Percentiles rank a stretch among this genome's conserved stretches.
Evolutionary conservation across 2,113 vertebrate species (phyloP).

Genomic region (Haplochromis burtoni): DNA sequence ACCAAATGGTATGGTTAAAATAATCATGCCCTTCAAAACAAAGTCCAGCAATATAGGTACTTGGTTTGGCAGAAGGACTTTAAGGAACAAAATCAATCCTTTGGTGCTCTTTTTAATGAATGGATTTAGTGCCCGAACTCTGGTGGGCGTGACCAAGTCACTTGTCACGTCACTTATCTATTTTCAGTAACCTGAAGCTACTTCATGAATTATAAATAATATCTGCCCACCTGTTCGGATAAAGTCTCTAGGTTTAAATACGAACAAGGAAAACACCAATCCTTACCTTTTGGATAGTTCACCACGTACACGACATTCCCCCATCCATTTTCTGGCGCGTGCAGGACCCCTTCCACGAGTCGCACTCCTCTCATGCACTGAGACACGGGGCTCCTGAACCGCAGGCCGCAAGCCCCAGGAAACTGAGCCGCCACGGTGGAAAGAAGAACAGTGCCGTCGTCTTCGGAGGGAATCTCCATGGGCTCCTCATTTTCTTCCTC

Average conservation of each 20-base stretch:
- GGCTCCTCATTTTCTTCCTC: slow-evolving; percentile 98
- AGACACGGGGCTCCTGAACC: slow-evolving; percentile 91
- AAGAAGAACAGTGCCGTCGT: slow-evolving; percentile 92
- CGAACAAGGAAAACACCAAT: neutral
- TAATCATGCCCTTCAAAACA: neutral
- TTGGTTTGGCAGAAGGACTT: neutral
- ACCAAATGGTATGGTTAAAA: neutral
- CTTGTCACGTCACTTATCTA: neutral
- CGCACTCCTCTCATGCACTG: slow-evolving; percentile 97
- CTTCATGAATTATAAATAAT: slow-evolving; percentile 27
- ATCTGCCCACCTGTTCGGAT: neutral
- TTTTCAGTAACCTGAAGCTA: neutral
- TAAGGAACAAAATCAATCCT: neutral
- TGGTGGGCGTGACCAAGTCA: neutral
- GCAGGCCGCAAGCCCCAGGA: slow-evolving; percentile 92
- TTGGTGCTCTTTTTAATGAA: neutral
- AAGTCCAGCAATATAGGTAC: neutral
- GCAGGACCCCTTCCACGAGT: slow-evolving; percentile 89
- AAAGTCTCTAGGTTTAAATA: neutral
- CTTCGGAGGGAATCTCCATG: slow-evolving; percentile 96
- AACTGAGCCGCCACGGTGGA: slow-evolving; percentile 97
- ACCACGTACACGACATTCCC: slow-evolving; percentile 92
- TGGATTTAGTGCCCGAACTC: neutral
- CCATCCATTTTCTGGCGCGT: slow-evolving; percentile 92
- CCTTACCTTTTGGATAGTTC: slow-evolving; percentile 94